Percentiles rank a stretch among this genome's conserved stretches.
Evolutionary conservation across 2,113 vertebrate genomes (phyloP).

Genomic region (Brachyistius frenatus): DNA sequence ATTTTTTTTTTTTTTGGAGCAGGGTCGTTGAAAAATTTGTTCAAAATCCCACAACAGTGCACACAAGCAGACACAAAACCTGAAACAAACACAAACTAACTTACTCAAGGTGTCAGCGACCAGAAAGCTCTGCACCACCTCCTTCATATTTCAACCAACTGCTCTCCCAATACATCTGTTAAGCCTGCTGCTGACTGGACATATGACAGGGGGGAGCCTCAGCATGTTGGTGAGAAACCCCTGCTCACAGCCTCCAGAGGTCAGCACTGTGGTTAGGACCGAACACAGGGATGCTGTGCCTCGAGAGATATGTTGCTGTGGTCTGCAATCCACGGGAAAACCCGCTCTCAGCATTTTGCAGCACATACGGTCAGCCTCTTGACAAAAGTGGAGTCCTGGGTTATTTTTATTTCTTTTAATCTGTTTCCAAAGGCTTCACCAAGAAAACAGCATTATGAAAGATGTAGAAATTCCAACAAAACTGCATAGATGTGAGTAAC

Average conservation of each 20-base stretch:
- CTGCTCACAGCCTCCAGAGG: slow-evolving; percentile 39
- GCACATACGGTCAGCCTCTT: not conserved
- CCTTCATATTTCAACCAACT: slow-evolving; percentile 12
- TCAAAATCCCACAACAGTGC: not conserved
- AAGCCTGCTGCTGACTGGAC: slow-evolving; percentile 44
- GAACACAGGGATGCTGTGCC: slow-evolving; percentile 50
- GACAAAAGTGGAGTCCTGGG: slow-evolving; percentile 9
- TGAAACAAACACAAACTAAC: not conserved
- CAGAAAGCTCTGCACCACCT: slow-evolving; percentile 8
- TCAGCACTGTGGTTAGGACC: slow-evolving; percentile 58
- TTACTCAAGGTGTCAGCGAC: not conserved
- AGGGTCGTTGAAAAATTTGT: too few species aligned
- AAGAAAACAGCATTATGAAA: slow-evolving; percentile 36
- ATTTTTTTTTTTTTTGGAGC: too few species aligned
- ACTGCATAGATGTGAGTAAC: slow-evolving; percentile 14
- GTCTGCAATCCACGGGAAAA: slow-evolving; percentile 51
- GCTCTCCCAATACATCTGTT: slow-evolving; percentile 25
- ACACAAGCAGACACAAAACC: not conserved
- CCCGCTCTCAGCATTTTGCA: slow-evolving; percentile 36
- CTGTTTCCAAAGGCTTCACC: slow-evolving; percentile 47
- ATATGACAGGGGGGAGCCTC: slow-evolving; percentile 48
- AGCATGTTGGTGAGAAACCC: slow-evolving; percentile 60
- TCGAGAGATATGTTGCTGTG: slow-evolving; percentile 54
- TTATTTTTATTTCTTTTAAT: slow-evolving; percentile 61
- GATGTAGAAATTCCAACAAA: slow-evolving; percentile 22